Evolutionary conservation across 1,140 invertebrate genomes (phyloP), one percentile per base, ranked within the genome.

Genomic region (Paraescarpia echinospica): DNA sequence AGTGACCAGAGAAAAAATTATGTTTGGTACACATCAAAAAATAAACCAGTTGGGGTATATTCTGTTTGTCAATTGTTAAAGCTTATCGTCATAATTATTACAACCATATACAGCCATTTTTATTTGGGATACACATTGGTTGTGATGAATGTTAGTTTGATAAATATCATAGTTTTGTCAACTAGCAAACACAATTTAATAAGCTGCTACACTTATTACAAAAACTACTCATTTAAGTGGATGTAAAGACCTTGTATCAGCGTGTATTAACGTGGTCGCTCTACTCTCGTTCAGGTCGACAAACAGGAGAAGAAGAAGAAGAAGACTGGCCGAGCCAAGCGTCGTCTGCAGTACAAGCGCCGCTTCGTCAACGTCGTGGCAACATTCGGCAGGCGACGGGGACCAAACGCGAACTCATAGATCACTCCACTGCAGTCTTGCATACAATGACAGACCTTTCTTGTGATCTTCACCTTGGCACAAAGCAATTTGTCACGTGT

Each of bases 251-350:
- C 89, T 90, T 31, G 34, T 34, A 12, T 34, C 14, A 90, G 35
- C 35, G 14, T 90, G 1, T 4, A 4, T 77, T 77, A 77, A 77
- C 22, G 27, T 77, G 59, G 59, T 77, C 22, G 35, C 1, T 41
- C 27, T 93, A 8, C 33, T 92, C 92, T 90, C 35, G 93, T 92
- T 35, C 91, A 97, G 97, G 98, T 99, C 94, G 99, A 99, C 94
- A 99, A 99, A 96, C 98, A 99, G 96, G 99, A 99, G 95, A 99
- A 99, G 97, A 99, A 98, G 96, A 99, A 99, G 97, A 99, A 99
- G 97, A 99, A 99, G 97, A 99, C 99, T 93, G 99, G 99, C 33
- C 98, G 99, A 96, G 99, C 99, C 89, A 99, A 99, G 97, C 97
- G 99, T 95, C 97, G 99, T 94, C 98, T 99, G 95, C 99, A 99